Base-by-base conservation (phyloP, 2,113 vertebrate species). In the Noctilio leporinus region DNA sequence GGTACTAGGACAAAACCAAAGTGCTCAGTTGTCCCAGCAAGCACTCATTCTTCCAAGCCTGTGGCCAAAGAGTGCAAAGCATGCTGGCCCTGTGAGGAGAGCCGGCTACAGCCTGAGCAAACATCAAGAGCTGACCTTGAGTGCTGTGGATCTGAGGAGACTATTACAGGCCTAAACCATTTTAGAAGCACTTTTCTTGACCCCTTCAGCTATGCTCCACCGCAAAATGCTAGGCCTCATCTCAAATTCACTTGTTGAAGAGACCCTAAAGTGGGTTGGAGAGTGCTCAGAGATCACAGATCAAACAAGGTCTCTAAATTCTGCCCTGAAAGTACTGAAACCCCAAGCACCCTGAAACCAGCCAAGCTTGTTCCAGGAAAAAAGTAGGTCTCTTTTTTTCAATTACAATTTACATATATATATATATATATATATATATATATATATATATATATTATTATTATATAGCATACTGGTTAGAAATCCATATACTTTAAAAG, bases 241-340 rank as follows among this genome's bases (percentile, higher is more conserved):
- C 83, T 93, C 89, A 96, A 76, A 49, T 8, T 64, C 10, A 19
- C 69, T 49, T 40, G 62, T 53, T 85, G 57, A 83, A 93, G 83
- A 89, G 55, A 35, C 30, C 14, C 72, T 82, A 40, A 64, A 86
- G 57, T 65, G 7, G 22, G 10, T 3, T 93, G 49, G 20, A 93
- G 73, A 86, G 64, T 33, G 16, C 72, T 95, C 35, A 57, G 47
- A 86, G 70, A 77, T 40, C 84, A 62, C 35, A 94, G 82, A 67
- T 69, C 80, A 93, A 65, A 95, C 35, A 70, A 22, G 4, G 28
- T 82, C 35, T 70, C 55, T 49, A 65, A 75, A 20, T 14, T 92
- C 76, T 89, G 1, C 65, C 73, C 28, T 53, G 35, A 65, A 93
- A 43, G 49, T 16, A 49, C 22, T 65, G 38, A 91, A 91, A 76